Conservation (phyloP, 2,888 invertebrate genomes). For the Philopedon plagiatum region DNA sequence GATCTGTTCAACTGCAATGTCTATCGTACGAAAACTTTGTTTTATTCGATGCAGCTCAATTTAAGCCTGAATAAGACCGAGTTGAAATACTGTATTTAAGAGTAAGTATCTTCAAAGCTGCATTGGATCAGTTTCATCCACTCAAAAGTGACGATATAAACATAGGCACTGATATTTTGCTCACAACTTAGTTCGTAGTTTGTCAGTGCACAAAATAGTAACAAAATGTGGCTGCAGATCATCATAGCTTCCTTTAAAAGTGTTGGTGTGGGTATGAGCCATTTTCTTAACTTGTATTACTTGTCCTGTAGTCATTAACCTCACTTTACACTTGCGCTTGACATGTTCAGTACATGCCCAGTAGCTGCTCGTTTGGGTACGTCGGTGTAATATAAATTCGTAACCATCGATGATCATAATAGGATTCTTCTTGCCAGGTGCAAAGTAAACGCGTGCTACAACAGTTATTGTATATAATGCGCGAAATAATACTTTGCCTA, state of each 20-base stretch:
- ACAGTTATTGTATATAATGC: too few species aligned
- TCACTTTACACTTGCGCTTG: conserved; percentile 48
- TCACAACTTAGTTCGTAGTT: conserved; percentile 8
- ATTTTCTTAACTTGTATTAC: conserved; percentile 26
- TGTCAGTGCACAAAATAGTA: conserved; percentile 6
- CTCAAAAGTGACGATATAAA: too few species aligned
- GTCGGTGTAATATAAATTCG: conserved; percentile 51
- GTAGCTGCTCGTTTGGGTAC: conserved; percentile 13
- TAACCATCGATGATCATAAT: conserved; percentile 54
- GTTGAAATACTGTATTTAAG: too few species aligned
- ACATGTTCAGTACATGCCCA: conserved; percentile 19
- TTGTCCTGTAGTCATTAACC: conserved; percentile 34
- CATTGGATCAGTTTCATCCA: too few species aligned
- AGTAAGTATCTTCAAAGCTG: too few species aligned
- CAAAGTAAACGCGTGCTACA: conserved; percentile 21
- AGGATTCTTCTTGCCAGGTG: conserved; percentile 53
- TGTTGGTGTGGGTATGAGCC: conserved; percentile 39
- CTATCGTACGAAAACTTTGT: too few species aligned
- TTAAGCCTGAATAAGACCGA: too few species aligned
- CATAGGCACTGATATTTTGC: too few species aligned
- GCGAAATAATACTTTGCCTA: too few species aligned
- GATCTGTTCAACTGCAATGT: too few species aligned
- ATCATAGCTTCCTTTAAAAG: conserved; percentile 40
- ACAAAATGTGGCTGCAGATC: conserved; percentile 14
- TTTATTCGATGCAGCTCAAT: too few species aligned